Evolutionary conservation across 1,140 invertebrate genomes (phyloP), one percentile per base, ranked within the genome.

Genomic region (Dreissena rostriformis): DNA sequence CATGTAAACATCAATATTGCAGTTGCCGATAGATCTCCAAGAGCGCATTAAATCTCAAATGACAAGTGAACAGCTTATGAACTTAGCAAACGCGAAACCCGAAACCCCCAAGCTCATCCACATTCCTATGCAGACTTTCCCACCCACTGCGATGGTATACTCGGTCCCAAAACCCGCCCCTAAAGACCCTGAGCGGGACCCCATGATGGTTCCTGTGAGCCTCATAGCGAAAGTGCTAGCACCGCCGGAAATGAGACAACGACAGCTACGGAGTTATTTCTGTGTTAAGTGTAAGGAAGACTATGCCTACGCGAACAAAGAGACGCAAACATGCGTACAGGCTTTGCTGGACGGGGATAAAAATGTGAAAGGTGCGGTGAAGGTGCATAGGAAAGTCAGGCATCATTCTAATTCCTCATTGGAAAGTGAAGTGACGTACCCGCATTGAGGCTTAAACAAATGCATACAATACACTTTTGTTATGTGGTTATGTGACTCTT

Each of bases 141-240:
- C 97, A 49, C 97, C 97, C 17, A 97, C 97, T 19, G 97, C 97
- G 14, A 97, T 97, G 96, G 96, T 97, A 1, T 97, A 97, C 89
- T 97, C 96, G 70, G 95, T 97, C 73, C 95, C 95, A 92, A n/a
- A n/a, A n/a, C n/a, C n/a, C n/a, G n/a, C n/a, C n/a, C n/a, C n/a
- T n/a, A n/a, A n/a, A n/a, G 76, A 63, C 28, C 72, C 75, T 10
- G 70, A 79, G 83, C 83, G 88, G 19, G 90, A 91, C 12, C 61
- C 75, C 57, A 86, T 90, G 4, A 88, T 91, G 88, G 97, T 99
- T 28, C 98, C 97, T 14, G 97, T 97, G 52, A 96, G 97, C 19
- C 96, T 98, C 68, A 97, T 99, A 96, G 97, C 97, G 4, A 98
- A 98, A 95, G 97, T 98, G 66, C 94, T 99, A 51, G 97, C 98